These are phyloP conservation scores for Punctoribates punctum DNA, from an alignment of 2,888 invertebrate genomes.

Conservation along the genomic window DNA sequence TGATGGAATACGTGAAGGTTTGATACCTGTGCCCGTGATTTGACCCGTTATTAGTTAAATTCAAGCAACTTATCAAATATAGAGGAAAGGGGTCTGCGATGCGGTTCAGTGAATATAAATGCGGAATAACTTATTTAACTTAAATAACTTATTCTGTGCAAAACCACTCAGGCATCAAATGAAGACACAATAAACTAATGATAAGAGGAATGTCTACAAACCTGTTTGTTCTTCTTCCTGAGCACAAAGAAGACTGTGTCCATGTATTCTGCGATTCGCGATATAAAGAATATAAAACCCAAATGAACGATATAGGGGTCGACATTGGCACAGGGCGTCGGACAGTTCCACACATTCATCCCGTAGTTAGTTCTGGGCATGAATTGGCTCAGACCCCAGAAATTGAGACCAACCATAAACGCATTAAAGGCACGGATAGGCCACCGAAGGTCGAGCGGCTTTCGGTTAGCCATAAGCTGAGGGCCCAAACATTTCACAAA, in stretches of 20 bases:
- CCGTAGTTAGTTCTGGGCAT: constrained; percentile 16
- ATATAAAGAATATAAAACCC: constrained; percentile 30
- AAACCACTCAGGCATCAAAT: neutral
- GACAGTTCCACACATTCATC: constrained; percentile 8
- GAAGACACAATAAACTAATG: neutral
- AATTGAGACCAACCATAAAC: constrained; percentile 34
- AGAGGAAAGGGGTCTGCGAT: too few species aligned
- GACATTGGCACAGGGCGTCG: neutral
- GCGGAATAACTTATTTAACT: too few species aligned
- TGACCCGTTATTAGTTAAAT: neutral
- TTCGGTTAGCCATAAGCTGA: constrained; percentile 33
- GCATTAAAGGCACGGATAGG: constrained; percentile 39
- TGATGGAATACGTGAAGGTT: constrained; percentile 40
- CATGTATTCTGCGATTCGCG: constrained; percentile 31
- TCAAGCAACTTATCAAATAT: too few species aligned
- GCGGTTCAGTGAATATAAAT: too few species aligned
- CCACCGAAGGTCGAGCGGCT: constrained; percentile 28
- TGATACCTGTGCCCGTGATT: neutral
- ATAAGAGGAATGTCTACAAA: neutral
- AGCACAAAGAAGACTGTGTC: constrained; percentile 38
- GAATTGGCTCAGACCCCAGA: constrained; percentile 26
- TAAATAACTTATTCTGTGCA: neutral
- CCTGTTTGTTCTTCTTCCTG: constrained; percentile 30
- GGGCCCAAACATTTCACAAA: constrained; percentile 40
- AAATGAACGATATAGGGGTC: neutral